These are phyloP conservation scores for Chrysomela aeneicollis DNA, from an alignment of 2,888 invertebrate genomes.

Conservation along the genomic window DNA sequence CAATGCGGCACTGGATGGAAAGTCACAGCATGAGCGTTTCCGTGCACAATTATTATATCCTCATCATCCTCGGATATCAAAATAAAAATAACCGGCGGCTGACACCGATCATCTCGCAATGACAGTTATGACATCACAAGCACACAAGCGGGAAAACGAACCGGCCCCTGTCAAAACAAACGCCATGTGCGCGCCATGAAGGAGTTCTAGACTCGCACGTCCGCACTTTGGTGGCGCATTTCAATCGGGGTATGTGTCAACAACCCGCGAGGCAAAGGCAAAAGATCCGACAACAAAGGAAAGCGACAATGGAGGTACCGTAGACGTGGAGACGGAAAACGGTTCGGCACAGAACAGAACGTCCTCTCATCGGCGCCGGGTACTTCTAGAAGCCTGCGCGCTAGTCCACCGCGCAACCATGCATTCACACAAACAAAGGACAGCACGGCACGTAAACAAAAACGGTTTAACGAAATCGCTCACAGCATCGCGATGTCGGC, in stretches of 20 bases:
- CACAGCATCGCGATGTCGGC: constrained; percentile 7
- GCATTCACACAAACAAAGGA: constrained; percentile 55
- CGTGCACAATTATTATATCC: neutral
- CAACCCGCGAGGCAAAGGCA: constrained; percentile 41
- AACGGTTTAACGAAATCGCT: constrained; percentile 24
- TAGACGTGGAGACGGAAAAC: constrained; percentile 30
- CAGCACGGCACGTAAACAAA: constrained; percentile 45
- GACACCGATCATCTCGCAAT: neutral
- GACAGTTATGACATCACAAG: constrained; percentile 1
- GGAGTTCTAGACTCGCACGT: neutral
- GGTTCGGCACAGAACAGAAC: constrained; percentile 15
- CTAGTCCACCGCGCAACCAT: constrained; percentile 60
- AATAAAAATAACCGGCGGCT: neutral
- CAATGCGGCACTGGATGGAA: neutral
- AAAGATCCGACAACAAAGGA: constrained; percentile 46
- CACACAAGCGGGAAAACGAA: constrained; percentile 8
- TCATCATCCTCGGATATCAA: neutral
- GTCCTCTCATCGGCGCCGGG: constrained; percentile 30
- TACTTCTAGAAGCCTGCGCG: constrained; percentile 43
- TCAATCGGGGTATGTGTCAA: constrained; percentile 45
- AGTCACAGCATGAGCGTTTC: neutral
- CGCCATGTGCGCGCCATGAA: neutral
- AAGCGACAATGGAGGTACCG: constrained; percentile 35
- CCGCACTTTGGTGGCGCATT: constrained; percentile 19
- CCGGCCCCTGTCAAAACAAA: constrained; percentile 12